These are phyloP conservation scores for Fratercula arctica DNA, from an alignment of 2,797 vertebrate genomes.

Conservation along the genomic window DNA sequence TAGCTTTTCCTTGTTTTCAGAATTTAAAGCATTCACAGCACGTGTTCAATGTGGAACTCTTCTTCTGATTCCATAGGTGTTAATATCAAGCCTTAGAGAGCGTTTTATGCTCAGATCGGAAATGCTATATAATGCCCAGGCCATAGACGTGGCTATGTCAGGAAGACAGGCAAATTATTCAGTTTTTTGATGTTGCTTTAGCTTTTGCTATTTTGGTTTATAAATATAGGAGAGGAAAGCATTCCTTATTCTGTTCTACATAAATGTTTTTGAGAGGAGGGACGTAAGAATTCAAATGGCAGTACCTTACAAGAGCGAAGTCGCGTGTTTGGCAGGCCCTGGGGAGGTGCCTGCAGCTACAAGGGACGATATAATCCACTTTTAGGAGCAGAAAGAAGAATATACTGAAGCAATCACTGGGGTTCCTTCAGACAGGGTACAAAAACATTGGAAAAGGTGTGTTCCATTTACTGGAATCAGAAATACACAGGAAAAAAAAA, in stretches of 20 bases:
- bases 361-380: neutral
- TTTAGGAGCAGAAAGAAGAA: neutral
- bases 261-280: neutral
- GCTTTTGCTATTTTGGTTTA: neutral
- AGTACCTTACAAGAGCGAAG: neutral
- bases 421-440: neutral
- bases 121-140: neutral
- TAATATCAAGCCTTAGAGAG: neutral
- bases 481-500: neutral
- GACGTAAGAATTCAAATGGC: neutral
- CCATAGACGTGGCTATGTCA: neutral
- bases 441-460: neutral
- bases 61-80: neutral
- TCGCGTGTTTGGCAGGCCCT: neutral
- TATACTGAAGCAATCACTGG: neutral
- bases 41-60: neutral
- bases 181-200: neutral
- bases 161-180: neutral
- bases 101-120: neutral
- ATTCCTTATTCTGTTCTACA: neutral
- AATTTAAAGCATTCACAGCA: neutral
- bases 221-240: neutral
- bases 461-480: neutral
- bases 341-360: neutral
- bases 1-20: neutral